Percentiles rank a stretch among this genome's conserved stretches.
These are phyloP conservation scores for Adela reaumurella DNA, from an alignment of 2,888 invertebrate species.

Conservation along the genomic window DNA sequence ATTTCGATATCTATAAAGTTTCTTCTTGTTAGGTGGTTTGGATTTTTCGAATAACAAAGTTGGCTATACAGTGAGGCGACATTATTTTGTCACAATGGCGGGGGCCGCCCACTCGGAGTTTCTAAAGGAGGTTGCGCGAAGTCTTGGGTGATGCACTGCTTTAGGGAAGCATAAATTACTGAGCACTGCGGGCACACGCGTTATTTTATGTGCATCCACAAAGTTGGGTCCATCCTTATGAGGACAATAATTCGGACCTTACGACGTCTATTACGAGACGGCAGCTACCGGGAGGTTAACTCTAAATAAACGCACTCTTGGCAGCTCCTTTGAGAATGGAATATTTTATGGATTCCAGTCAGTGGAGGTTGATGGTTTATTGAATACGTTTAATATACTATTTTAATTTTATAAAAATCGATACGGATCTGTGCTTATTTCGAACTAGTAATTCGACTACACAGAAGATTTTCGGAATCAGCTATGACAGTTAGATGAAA, in stretches of 20 bases:
- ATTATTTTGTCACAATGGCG: constrained; percentile 55
- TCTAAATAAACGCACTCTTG: background rate
- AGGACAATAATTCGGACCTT: background rate
- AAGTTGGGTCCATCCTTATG: background rate
- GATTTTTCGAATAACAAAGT: constrained; percentile 16
- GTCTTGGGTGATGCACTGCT: constrained; percentile 52
- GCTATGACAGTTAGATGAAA: too few species aligned
- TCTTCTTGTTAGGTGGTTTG: constrained; percentile 21
- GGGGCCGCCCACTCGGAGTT: constrained; percentile 47
- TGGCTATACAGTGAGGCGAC: constrained; percentile 43
- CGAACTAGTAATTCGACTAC: too few species aligned
- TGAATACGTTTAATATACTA: too few species aligned
- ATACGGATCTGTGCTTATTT: too few species aligned
- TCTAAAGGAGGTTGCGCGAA: constrained; percentile 25
- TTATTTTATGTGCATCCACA: background rate
- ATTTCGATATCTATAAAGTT: constrained; percentile 24
- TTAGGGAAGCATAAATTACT: constrained; percentile 51
- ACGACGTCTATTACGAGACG: background rate
- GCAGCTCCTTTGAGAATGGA: too few species aligned
- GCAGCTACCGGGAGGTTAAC: background rate
- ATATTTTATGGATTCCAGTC: too few species aligned
- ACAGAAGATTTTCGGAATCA: too few species aligned
- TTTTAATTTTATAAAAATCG: too few species aligned
- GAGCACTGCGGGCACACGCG: constrained; percentile 11
- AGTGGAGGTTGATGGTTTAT: too few species aligned